A percentile compares a stretch with the other conserved stretches of the same genome.
Conservation (phyloP, 35 echinoderm and acorn worm genomes). For the Lytechinus variegatus region DNA sequence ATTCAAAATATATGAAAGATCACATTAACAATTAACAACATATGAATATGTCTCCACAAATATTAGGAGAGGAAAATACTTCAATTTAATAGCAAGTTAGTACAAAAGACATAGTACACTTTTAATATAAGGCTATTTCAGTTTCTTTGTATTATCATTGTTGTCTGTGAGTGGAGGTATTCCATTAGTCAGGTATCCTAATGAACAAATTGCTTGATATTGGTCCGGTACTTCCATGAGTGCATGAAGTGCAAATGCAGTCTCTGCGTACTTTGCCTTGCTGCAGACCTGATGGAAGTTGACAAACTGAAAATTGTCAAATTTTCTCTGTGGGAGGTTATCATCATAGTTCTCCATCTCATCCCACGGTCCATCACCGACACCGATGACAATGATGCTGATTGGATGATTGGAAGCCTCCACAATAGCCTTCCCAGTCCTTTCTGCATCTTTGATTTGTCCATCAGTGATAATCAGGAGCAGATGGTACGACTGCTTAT, state of each 20-base stretch:
- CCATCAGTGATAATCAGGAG: conserved; percentile 90
- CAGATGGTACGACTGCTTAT: conserved; percentile 85
- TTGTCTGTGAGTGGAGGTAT: background rate
- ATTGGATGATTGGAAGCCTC: conserved; percentile 84
- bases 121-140: background rate
- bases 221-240: conserved; percentile 98
- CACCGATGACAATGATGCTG: conserved; percentile 90
- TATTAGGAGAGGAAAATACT: background rate
- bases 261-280: conserved; percentile 82
- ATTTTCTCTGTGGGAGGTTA: conserved; percentile 74
- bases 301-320: conserved; percentile 99
- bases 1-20: background rate
- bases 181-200: conserved; percentile 73
- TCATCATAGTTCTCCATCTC: conserved; percentile 86
- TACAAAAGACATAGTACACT: conserved; percentile 31
- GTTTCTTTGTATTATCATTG: conserved; percentile 27
- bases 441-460: conserved; percentile 59
- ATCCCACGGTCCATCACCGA: conserved; percentile 94
- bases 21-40: background rate
- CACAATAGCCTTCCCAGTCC: conserved; percentile 70
- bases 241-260: conserved; percentile 83
- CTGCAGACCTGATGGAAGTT: conserved; percentile 88
- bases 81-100: background rate
- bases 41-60: background rate
- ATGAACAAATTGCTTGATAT: conserved; percentile 82